These are phyloP conservation scores for Anoura caudifer DNA, from an alignment of 2,113 vertebrate genomes.

Conservation along the genomic window DNA sequence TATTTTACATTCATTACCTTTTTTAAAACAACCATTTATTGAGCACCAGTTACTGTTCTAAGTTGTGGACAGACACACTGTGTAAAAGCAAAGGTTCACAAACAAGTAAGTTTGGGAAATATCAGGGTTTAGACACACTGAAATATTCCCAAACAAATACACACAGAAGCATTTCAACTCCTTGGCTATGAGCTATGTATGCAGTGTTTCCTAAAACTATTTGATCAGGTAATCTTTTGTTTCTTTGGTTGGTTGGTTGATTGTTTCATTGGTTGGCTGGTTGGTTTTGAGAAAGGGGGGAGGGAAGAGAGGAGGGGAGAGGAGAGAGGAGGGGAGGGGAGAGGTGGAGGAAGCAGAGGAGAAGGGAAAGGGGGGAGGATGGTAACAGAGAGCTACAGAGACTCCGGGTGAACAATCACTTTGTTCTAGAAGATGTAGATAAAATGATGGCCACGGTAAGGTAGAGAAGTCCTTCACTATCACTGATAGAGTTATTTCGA, in stretches of 20 bases:
- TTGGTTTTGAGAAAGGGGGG: not conserved
- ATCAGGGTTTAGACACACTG: not conserved
- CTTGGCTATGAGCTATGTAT: not conserved
- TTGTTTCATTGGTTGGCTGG: not conserved
- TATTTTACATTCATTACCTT: not conserved
- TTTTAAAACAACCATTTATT: conserved; percentile 7
- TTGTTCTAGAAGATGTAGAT: conserved; percentile 1
- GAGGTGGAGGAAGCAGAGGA: not conserved
- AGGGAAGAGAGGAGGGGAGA: no score
- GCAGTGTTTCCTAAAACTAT: not conserved
- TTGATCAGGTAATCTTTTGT: not conserved
- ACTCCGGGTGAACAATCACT: not conserved
- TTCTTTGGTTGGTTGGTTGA: not conserved
- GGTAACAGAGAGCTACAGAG: not conserved
- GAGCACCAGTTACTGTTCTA: not conserved
- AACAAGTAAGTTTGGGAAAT: not conserved
- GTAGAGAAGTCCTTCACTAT: not conserved
- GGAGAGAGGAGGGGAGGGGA: not conserved
- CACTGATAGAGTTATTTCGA: not conserved
- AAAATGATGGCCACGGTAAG: not conserved
- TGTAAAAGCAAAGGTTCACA: not conserved
- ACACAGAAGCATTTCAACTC: not conserved
- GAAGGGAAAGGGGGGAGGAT: not conserved
- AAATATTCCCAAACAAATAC: not conserved
- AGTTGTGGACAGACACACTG: not conserved